Conservation (phyloP, 30 jellyfish, hydroid and myxozoan species). For the Hydra vulgaris region DNA sequence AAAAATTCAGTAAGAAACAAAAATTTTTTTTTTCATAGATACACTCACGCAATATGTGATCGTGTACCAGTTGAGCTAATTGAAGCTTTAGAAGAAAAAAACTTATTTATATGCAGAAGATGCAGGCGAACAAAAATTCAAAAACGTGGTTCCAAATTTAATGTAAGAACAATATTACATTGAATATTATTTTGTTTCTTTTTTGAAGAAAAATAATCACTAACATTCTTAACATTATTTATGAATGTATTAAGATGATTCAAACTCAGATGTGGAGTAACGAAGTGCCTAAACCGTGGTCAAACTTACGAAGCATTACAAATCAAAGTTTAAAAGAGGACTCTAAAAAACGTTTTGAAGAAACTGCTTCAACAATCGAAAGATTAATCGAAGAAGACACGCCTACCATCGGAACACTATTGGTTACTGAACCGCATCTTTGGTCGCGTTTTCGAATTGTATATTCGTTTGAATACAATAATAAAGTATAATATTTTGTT, state of each 20-base stretch:
- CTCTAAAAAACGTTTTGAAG: not conserved
- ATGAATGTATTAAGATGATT: too few relatives aligned
- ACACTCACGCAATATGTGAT: conserved; percentile 67
- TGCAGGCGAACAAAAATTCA: conserved; percentile 54
- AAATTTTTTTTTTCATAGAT: conserved; percentile 17
- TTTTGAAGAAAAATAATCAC: too few relatives aligned
- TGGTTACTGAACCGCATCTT: conserved; percentile 70
- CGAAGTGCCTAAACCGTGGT: conserved; percentile 25
- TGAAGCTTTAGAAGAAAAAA: conserved; percentile 49
- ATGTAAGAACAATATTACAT: not conserved
- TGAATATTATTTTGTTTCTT: not conserved
- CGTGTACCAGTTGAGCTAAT: conserved; percentile 65
- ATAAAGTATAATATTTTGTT: too few relatives aligned
- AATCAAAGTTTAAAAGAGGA: not conserved
- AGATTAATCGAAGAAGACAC: conserved; percentile 44
- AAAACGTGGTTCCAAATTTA: conserved; percentile 40
- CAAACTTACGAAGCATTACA: not conserved
- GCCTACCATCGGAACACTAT: conserved; percentile 40
- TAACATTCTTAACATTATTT: not conserved
- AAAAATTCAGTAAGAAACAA: too few relatives aligned
- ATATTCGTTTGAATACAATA: conserved; percentile 85
- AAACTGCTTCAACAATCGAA: conserved; percentile 24
- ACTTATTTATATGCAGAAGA: conserved; percentile 48
- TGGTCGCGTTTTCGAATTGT: conserved; percentile 86
- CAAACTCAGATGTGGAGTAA: conserved; percentile 20